Evolutionary conservation across 2,888 invertebrate species (phyloP).

Genomic region (Phortica okadai): DNA sequence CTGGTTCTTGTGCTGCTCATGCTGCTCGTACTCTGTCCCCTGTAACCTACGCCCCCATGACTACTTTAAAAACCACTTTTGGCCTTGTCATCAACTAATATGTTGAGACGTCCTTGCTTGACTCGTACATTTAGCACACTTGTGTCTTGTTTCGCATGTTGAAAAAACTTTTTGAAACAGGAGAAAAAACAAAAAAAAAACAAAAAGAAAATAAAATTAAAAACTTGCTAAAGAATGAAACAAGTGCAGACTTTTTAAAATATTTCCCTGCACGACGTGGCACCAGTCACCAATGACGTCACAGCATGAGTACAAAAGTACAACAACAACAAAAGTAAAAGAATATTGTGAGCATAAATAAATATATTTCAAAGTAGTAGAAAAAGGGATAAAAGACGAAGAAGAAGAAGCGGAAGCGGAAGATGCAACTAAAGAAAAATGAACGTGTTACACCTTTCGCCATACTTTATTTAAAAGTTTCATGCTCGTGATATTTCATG

Average conservation of each 20-base stretch:
- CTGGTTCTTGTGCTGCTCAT: background rate
- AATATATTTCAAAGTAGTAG: background rate
- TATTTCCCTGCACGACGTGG: background rate
- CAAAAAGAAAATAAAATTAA: background rate
- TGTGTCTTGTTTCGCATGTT: background rate
- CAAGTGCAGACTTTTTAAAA: constrained; percentile 15
- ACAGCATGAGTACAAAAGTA: background rate
- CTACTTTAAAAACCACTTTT: background rate
- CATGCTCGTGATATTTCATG: constrained; percentile 16
- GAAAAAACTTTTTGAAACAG: background rate
- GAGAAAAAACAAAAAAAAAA: background rate
- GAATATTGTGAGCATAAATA: background rate
- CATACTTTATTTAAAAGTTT: constrained; percentile 21
- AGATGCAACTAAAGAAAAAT: constrained; percentile 7
- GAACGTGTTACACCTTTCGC: background rate
- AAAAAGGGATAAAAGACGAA: background rate
- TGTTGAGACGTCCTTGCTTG: constrained; percentile 1
- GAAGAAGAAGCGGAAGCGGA: background rate
- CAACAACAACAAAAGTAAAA: background rate
- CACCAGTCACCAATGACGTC: background rate
- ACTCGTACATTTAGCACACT: background rate
- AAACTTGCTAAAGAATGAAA: background rate
- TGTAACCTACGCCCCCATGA: too few species aligned
- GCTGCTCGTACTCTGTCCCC: background rate
- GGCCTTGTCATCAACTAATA: constrained; percentile 18